Evolutionary conservation across 2,113 vertebrate species (phyloP), one percentile per base, ranked within the genome.

Genomic region (Onychorhynchus coronatus): DNA sequence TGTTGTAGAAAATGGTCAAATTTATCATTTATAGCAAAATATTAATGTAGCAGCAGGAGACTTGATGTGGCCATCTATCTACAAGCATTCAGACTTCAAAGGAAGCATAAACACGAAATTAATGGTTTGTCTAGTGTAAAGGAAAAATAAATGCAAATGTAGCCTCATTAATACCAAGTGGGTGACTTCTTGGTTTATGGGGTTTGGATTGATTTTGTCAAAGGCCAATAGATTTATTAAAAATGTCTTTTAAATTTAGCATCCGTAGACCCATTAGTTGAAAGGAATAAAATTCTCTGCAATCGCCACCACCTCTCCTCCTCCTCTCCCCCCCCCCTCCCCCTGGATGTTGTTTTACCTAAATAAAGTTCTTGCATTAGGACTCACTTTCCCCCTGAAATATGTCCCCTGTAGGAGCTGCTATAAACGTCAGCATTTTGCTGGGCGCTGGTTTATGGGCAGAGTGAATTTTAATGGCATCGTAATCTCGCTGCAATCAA

Each of bases 101-200:
- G 98, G 97, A 97, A 97, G 97, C 97, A 98, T 98, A 98, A 98
- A 98, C 98, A 98, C 10, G 97, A 98, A 98, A 98, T 98, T 98
- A 98, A 98, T 98, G 98, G 97, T 98, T 98, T 98, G 98, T 98
- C 98, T 98, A 98, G 97, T 98, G 97, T 98, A 98, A 98, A 98
- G 98, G 97, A 98, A 98, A 98, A 98, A 98, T 98, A 98, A 98
- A 98, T 98, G 98, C 98, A 98, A 98, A 98, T 98, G 97, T 95
- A 97, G 95, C 92, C 97, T 98, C 98, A 98, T 98, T 98, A 98
- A 98, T 98, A 98, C 98, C 98, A 98, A 98, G 98, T 98, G 98
- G 98, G 95, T 98, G 98, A 98, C 98, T 98, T 98, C 97, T 98
- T 98, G 98, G 98, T 98, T 98, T 98, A 98, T 98, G 98, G 97